These are phyloP conservation scores for Podiceps cristatus DNA, from an alignment of 2,113 vertebrate genomes.

Conservation along the genomic window DNA sequence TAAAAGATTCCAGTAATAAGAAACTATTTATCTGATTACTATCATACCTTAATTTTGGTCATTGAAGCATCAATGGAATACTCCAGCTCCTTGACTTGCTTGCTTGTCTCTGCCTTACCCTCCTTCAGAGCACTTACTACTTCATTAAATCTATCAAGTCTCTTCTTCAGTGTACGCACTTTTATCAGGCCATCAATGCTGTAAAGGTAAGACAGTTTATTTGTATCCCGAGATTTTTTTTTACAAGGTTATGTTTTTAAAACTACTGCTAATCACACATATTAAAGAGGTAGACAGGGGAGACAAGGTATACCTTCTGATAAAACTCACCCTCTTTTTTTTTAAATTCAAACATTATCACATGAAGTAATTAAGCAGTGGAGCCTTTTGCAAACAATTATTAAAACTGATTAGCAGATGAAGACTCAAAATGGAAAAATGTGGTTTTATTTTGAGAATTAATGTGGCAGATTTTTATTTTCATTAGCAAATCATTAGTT, in stretches of 20 bases:
- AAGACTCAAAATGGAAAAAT: neutral
- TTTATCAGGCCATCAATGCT: conserved; percentile 94
- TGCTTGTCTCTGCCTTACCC: conserved; percentile 89
- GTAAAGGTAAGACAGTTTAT: neutral
- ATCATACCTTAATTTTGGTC: conserved; percentile 90
- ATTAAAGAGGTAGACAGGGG: neutral
- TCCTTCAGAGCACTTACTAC: conserved; percentile 91
- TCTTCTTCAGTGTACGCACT: conserved; percentile 86
- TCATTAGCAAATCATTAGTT: neutral
- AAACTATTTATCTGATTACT: neutral
- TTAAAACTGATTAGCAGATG: neutral
- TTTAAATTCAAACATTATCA: neutral
- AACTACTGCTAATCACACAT: neutral
- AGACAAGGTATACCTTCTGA: neutral
- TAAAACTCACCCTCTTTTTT: neutral
- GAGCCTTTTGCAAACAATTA: neutral
- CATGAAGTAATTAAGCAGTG: neutral
- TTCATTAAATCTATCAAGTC: conserved; percentile 89
- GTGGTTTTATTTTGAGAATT: neutral
- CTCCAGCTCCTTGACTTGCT: conserved; percentile 88
- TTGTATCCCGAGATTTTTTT: neutral
- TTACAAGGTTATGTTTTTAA: neutral
- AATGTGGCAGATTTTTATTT: neutral
- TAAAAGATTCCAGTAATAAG: neutral
- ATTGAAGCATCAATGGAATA: conserved; percentile 84